Conservation (phyloP, 2,888 invertebrate species). For the Dryobota labecula region DNA sequence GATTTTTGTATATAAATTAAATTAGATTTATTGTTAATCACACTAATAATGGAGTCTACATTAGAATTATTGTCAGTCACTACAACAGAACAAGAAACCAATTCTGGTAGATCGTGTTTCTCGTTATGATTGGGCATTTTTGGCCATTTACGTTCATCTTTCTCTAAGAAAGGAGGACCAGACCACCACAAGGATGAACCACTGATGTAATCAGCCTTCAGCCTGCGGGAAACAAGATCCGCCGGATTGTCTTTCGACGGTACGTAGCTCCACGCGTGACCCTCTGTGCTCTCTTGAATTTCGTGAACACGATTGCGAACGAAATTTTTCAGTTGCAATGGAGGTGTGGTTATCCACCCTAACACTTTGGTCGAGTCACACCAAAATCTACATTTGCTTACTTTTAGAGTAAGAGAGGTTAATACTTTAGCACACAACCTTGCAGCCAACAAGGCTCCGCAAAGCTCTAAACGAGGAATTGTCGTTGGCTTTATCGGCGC, state of each 20-base stretch:
- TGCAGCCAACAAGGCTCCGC: background rate
- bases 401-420: background rate
- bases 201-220: too few species aligned
- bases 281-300: too few species aligned
- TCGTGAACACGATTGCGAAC: too few species aligned
- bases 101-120: background rate
- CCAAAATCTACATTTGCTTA: background rate
- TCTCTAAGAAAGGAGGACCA: too few species aligned
- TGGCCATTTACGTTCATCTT: too few species aligned
- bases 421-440: background rate
- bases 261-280: too few species aligned
- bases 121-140: background rate
- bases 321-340: too few species aligned
- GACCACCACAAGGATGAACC: too few species aligned
- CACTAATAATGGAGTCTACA: background rate
- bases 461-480: background rate
- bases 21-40: conserved; percentile 8
- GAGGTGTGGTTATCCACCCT: too few species aligned
- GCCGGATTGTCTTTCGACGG: too few species aligned
- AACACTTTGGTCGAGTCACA: too few species aligned
- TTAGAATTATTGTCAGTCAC: background rate
- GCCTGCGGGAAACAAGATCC: too few species aligned
- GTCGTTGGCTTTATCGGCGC: background rate
- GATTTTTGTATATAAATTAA: background rate
- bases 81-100: background rate